phyloP scores from a whole-genome alignment of 2,797 vertebrate species.

The Sebastes diaconus region DNA sequence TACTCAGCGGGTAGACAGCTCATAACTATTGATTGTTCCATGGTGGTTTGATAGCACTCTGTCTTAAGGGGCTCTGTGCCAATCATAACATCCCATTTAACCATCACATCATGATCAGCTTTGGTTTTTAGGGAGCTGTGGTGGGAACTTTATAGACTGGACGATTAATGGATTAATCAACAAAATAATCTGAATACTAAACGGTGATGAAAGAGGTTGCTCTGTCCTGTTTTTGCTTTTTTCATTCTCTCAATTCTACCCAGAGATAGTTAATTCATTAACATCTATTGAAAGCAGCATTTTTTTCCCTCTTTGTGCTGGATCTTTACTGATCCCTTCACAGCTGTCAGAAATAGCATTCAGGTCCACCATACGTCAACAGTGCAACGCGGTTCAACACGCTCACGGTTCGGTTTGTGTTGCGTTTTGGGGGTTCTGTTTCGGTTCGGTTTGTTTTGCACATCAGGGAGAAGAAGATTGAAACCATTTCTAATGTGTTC shows the following conservation, averaged over 20 bases:
- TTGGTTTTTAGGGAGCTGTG: neutral
- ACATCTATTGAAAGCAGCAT: neutral
- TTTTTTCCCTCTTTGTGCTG: neutral
- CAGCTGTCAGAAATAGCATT: neutral
- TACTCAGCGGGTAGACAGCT: conserved; percentile 64
- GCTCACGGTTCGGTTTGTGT: no score
- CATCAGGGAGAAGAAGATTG: no score
- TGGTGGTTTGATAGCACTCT: conserved; percentile 59
- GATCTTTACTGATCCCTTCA: neutral
- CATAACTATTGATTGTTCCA: conserved; percentile 73
- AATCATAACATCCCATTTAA: conserved; percentile 62
- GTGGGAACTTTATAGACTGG: neutral
- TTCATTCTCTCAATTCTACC: neutral
- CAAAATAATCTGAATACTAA: neutral
- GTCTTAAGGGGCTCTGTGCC: conserved; percentile 50
- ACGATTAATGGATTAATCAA: neutral
- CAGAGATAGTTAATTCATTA: neutral
- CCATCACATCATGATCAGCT: conserved; percentile 24
- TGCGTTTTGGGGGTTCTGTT: no score
- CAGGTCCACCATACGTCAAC: neutral
- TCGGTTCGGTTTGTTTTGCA: no score
- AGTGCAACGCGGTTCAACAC: no score
- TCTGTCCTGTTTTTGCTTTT: neutral
- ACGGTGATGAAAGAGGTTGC: neutral
- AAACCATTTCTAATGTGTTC: rapidly evolving